phyloP scores from a whole-genome alignment of 2,113 vertebrate genomes.

The Boulengerochromis microlepis region DNA sequence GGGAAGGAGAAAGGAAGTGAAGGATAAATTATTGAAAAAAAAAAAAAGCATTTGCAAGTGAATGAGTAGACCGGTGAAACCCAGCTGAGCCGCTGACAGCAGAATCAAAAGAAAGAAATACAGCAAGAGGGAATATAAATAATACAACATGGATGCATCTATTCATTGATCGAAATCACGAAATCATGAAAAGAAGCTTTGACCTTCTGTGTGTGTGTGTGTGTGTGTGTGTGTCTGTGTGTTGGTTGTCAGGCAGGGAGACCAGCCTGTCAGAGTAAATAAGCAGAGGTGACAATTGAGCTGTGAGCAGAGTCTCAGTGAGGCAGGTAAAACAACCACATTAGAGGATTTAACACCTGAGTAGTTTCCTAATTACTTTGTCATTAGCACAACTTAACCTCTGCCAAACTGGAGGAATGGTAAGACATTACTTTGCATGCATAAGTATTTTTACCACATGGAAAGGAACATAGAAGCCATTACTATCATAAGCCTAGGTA shows the following conservation, averaged over 20 bases:
- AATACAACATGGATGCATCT: constrained; percentile 5
- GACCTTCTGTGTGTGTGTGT: neutral
- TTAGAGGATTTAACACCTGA: constrained; percentile 35
- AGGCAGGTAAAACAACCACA: constrained; percentile 31
- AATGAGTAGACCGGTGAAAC: neutral
- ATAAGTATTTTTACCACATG: neutral
- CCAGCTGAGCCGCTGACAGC: neutral
- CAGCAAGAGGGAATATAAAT: neutral
- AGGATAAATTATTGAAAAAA: neutral
- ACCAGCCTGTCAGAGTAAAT: neutral
- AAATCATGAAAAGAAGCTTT: neutral
- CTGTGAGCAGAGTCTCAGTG: neutral
- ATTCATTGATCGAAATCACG: constrained; percentile 22
- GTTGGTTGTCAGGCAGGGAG: neutral
- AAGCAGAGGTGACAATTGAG: neutral
- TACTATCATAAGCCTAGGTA: neutral
- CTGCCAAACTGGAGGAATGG: neutral
- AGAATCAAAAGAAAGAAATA: neutral
- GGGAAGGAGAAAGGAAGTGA: neutral
- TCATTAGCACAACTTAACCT: constrained; percentile 34
- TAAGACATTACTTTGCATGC: neutral
- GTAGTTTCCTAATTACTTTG: constrained; percentile 43
- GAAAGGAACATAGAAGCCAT: neutral
- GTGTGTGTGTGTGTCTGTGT: neutral
- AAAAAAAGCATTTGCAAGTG: neutral